phyloP scores from a whole-genome alignment of 2,888 invertebrate species.

The Eupithecia exiguata region DNA sequence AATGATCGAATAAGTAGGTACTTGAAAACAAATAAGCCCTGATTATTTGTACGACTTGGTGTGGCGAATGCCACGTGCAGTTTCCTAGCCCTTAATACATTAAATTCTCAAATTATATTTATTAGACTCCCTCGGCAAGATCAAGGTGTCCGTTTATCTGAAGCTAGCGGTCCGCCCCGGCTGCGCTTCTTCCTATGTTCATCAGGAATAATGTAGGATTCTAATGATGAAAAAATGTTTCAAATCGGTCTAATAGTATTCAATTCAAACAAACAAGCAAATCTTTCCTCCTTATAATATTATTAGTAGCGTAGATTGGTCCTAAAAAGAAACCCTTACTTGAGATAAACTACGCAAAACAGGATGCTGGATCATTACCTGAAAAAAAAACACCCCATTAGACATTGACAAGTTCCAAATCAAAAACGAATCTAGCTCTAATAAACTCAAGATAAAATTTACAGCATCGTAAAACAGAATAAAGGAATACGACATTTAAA shows the following conservation, averaged over 20 bases:
- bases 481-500: constrained; percentile 25
- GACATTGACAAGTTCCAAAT: constrained; percentile 9
- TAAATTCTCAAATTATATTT: neutral
- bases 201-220: no score
- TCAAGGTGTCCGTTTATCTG: neutral
- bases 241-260: no score
- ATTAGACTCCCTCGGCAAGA: neutral
- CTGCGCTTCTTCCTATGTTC: no score
- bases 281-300: no score
- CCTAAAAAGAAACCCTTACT: constrained; percentile 18
- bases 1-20: neutral
- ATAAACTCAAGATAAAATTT: constrained; percentile 27
- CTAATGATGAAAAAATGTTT: no score
- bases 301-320: no score
- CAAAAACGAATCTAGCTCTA: neutral
- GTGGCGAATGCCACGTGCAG: neutral
- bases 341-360: neutral
- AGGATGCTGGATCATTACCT: constrained; percentile 22
- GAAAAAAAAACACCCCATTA: constrained; percentile 24
- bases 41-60: neutral
- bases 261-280: no score
- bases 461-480: constrained; percentile 27
- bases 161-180: no score
- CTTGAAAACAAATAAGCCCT: neutral
- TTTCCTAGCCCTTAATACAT: neutral